Evolutionary conservation across 1,140 invertebrate genomes (phyloP).

Genomic region (Episyrphus balteatus): DNA sequence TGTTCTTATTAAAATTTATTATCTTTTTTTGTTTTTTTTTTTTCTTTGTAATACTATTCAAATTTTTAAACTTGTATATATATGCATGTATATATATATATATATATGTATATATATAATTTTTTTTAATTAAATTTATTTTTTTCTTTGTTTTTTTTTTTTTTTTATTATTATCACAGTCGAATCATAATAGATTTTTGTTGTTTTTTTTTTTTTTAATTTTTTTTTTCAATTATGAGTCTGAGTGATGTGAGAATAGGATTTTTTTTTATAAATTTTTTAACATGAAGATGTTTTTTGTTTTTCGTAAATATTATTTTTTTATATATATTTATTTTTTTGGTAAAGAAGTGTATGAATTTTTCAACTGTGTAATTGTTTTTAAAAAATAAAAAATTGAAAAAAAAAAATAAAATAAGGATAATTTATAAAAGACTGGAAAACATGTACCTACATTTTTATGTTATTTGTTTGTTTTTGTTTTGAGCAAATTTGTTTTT

Average conservation of each 20-base stretch:
- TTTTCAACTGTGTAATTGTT: no score
- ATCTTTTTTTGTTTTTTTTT: background rate
- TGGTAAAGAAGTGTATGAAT: background rate
- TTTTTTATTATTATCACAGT: constrained; percentile 36
- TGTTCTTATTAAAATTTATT: constrained; percentile 1
- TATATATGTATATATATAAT: constrained; percentile 16
- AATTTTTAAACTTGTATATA: constrained; percentile 5
- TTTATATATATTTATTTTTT: background rate
- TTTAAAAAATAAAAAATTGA: no score
- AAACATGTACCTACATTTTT: no score
- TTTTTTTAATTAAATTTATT: constrained; percentile 21
- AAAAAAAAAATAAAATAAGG: no score
- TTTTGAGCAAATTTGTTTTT: no score
- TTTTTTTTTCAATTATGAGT: constrained; percentile 6
- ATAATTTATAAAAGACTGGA: no score
- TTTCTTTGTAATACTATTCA: constrained; percentile 1
- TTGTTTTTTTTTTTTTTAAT: constrained; percentile 35
- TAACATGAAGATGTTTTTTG: constrained; percentile 1
- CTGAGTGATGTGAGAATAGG: no score
- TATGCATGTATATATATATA: constrained; percentile 5
- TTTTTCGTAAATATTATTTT: background rate
- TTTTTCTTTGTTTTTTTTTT: constrained; percentile 10
- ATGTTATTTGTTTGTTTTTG: no score
- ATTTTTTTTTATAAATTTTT: no score
- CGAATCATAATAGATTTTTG: constrained; percentile 36